Conservation (phyloP, 2,888 invertebrate species). For the Eupeodes luniger region DNA sequence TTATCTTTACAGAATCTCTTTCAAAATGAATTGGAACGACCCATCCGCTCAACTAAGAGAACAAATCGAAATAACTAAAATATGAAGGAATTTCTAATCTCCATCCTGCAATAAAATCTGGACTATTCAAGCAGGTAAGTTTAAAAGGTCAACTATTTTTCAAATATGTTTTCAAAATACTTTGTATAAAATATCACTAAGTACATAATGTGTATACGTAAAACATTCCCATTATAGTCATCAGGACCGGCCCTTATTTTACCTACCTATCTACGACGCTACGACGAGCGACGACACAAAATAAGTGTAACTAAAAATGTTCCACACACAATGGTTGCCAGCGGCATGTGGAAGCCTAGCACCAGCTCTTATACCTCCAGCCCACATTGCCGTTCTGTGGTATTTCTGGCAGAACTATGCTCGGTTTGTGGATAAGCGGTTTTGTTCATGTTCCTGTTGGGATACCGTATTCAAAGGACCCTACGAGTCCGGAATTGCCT, state of each 20-base stretch:
- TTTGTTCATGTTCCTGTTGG: slow-evolving; percentile 90
- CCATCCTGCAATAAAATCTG: slow-evolving; percentile 28
- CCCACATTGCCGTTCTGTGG: slow-evolving; percentile 87
- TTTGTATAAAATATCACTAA: background rate
- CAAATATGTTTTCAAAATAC: background rate
- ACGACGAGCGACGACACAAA: background rate
- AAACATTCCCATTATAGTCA: slow-evolving; percentile 20
- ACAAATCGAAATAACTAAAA: background rate
- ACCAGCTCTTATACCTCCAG: slow-evolving; percentile 86
- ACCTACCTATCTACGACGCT: too few relatives aligned
- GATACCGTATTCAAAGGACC: slow-evolving; percentile 91
- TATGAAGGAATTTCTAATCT: slow-evolving; percentile 47
- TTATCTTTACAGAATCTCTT: background rate
- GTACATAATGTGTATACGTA: background rate
- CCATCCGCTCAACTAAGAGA: background rate
- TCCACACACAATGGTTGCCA: slow-evolving; percentile 83
- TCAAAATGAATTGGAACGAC: background rate
- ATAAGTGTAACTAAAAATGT: slow-evolving; percentile 78
- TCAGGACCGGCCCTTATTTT: background rate
- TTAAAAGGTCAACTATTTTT: background rate
- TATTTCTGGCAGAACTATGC: slow-evolving; percentile 89
- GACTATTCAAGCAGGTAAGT: slow-evolving; percentile 55
- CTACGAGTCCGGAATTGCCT: slow-evolving; percentile 88
- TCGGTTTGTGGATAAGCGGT: slow-evolving; percentile 87
- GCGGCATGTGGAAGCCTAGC: slow-evolving; percentile 83